Percentiles rank a stretch among this genome's conserved stretches.
Evolutionary conservation across 2,888 invertebrate species (phyloP).

Genomic region (Drosophila rellima): DNA sequence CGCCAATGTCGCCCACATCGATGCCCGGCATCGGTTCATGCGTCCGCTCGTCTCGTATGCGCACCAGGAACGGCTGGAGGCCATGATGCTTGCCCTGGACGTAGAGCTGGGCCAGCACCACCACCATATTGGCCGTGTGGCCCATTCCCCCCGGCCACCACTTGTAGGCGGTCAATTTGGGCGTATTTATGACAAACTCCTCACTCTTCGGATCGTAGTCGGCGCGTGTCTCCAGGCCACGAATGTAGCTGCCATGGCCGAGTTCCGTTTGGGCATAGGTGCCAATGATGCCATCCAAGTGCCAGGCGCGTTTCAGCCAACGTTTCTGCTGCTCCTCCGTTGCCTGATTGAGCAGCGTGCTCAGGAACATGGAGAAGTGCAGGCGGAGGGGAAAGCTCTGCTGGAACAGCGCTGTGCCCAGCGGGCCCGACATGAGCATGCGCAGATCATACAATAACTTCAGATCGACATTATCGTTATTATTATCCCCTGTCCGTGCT

Average conservation of each 20-base stretch:
- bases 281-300: conserved; percentile 93
- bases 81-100: conserved; percentile 93
- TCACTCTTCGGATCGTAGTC: conserved; percentile 92
- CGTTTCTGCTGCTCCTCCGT: conserved; percentile 93
- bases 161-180: conserved; percentile 94
- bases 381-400: conserved; percentile 87
- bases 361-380: conserved; percentile 97
- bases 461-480: conserved; percentile 84
- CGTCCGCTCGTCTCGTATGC: conserved; percentile 94
- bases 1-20: conserved; percentile 96
- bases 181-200: conserved; percentile 95
- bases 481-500: background rate
- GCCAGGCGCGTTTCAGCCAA: conserved; percentile 94
- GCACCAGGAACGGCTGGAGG: conserved; percentile 96
- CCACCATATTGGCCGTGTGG: conserved; percentile 95
- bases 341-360: conserved; percentile 94
- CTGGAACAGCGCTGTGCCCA: conserved; percentile 80
- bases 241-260: conserved; percentile 96
- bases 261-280: conserved; percentile 99
- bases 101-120: conserved; percentile 96
- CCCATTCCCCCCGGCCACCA: conserved; percentile 99
- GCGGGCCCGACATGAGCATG: conserved; percentile 69
- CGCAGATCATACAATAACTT: conserved; percentile 70
- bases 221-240: conserved; percentile 95
- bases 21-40: conserved; percentile 95